A percentile compares a stretch with the other conserved stretches of the same genome.
Conservation (phyloP, 2,797 vertebrate genomes). For the Smutsia temminckii region DNA sequence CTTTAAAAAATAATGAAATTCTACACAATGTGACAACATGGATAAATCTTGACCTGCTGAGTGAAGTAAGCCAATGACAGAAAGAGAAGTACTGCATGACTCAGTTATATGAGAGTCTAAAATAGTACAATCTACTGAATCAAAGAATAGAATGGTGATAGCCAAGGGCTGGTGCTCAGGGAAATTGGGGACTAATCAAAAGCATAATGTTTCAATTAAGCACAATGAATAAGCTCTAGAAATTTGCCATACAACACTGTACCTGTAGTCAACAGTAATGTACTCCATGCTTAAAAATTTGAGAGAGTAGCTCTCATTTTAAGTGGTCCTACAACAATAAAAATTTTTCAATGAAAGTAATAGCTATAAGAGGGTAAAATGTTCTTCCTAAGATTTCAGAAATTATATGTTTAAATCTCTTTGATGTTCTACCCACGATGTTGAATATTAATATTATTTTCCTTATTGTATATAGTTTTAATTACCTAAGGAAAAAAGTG, state of each 20-base stretch:
- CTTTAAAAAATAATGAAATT: background rate
- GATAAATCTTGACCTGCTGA: background rate
- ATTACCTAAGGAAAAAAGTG: conserved; percentile 80
- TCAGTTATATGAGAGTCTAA: background rate
- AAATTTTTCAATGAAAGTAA: background rate
- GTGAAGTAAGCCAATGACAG: background rate
- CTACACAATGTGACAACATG: background rate
- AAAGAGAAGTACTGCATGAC: background rate
- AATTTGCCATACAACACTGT: background rate
- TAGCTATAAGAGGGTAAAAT: background rate
- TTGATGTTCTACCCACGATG: conserved; percentile 50
- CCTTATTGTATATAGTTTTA: conserved; percentile 83
- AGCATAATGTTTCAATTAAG: background rate
- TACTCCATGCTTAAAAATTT: background rate
- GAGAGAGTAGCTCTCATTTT: background rate
- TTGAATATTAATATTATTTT: conserved; percentile 65
- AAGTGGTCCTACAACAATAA: background rate
- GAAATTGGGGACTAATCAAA: background rate
- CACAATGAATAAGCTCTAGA: background rate
- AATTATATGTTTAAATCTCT: conserved; percentile 77
- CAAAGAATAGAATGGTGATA: background rate
- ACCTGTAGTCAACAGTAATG: background rate
- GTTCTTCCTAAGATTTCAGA: conserved; percentile 65
- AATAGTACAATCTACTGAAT: background rate
- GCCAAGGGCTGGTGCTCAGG: background rate